Conservation (phyloP, 2,797 vertebrate genomes). For the Poeciliopsis presidionis region DNA sequence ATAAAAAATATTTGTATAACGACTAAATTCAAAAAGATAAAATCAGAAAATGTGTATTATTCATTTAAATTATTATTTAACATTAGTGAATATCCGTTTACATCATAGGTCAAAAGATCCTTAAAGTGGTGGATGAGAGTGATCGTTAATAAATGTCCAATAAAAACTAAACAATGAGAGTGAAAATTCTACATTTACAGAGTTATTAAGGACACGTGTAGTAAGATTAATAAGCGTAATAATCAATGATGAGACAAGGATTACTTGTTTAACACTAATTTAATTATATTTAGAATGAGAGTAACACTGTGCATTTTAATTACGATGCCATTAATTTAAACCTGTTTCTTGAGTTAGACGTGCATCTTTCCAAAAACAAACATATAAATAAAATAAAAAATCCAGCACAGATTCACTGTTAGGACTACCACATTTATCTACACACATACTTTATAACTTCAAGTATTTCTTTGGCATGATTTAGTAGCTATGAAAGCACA, state of each 20-base stretch:
- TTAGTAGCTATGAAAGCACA: conserved; percentile 25
- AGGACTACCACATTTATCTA: conserved; percentile 14
- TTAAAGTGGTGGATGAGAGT: neutral
- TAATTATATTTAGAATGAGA: conserved; percentile 16
- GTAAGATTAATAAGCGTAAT: neutral
- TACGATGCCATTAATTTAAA: neutral
- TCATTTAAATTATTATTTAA: neutral
- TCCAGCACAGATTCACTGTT: conserved; percentile 24
- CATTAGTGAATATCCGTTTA: neutral
- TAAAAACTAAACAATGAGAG: neutral
- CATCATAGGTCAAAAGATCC: neutral
- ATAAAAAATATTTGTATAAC: neutral
- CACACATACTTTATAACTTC: conserved; percentile 47
- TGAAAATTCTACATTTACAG: neutral
- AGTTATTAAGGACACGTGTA: conserved; percentile 5
- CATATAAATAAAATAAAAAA: neutral
- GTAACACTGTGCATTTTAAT: conserved; percentile 21
- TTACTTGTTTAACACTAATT: conserved; percentile 1
- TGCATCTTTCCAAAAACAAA: conserved; percentile 14
- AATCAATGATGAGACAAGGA: neutral
- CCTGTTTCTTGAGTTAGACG: neutral
- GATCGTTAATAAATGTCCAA: neutral
- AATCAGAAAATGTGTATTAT: neutral
- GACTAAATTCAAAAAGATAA: neutral
- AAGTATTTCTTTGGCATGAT: conserved; percentile 59